Base-by-base conservation (phyloP, 2,888 invertebrate species). In the Torymus tubicola region DNA sequence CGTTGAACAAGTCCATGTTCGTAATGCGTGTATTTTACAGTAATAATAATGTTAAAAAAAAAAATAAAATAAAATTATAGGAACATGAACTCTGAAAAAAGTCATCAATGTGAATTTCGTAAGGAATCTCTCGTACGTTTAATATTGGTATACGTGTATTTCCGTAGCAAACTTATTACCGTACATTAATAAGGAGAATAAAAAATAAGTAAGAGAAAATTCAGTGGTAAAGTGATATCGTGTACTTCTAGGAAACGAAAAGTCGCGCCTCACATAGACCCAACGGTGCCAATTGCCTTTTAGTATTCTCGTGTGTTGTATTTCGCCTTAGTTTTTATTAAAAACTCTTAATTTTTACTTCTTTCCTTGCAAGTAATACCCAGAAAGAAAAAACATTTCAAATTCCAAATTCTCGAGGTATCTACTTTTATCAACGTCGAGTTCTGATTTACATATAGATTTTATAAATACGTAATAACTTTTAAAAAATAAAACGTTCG, bases 71-170 rank as follows among this genome's bases (percentile, higher is more conserved):
- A n/a, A n/a, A 21, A 70, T n/a, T 42, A 64, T 24, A 42, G 14
- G 52, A 31, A 70, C 53, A 70, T 14, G 52, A 80, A 67, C 63
- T 82, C 79, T 83, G 72, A 74, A 82, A 83, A 79, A 79, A 75
- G 79, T 42, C 81, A 83, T 83, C 64, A 69, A 81, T 64, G 52
- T 77, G 73, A 77, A 58, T 71, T 63, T 81, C 42, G n/a, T 74
- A 74, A 73, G 73, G 18, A 69, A 65, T 73, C 65, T 74, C 69
- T 81, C 77, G 82, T 84, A 77, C 81, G 74, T 84, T 77, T 84
- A 83, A 81, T 75, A 80, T 83, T 82, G 83, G 81, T 83, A 83
- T 86, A 84, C 81, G 82, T 84, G 84, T 85, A 83, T 81, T 83
- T 82, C 58, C 77, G 79, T 84, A 84, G 81, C 16, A 21, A 69